These are phyloP conservation scores for Criorhina ranunculi DNA, from an alignment of 2,888 invertebrate species.

Conservation along the genomic window DNA sequence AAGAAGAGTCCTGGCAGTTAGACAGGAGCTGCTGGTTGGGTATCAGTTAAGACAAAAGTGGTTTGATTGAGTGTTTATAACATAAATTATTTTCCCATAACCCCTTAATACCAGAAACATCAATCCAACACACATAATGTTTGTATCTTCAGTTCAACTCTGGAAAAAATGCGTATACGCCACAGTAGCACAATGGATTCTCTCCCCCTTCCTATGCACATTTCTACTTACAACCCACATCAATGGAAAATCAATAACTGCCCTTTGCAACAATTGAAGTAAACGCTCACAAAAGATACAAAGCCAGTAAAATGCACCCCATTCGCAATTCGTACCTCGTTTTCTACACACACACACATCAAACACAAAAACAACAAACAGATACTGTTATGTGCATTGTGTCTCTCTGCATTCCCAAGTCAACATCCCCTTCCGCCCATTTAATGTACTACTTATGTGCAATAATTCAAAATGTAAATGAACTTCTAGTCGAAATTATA, in stretches of 20 bases:
- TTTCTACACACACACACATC: neutral
- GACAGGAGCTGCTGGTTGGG: no score
- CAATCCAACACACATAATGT: no score
- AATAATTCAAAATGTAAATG: slow-evolving; percentile 74
- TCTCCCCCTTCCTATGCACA: neutral
- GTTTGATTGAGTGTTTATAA: no score
- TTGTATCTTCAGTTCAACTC: no score
- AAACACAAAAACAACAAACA: slow-evolving; percentile 26
- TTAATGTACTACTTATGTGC: slow-evolving; percentile 56
- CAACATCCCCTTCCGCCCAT: slow-evolving; percentile 45
- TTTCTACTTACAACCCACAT: neutral
- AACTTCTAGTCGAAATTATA: slow-evolving; percentile 58
- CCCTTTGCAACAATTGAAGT: slow-evolving; percentile 10
- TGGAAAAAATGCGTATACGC: no score
- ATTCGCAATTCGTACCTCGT: slow-evolving; percentile 33
- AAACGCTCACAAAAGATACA: slow-evolving; percentile 38
- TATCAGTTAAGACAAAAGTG: no score
- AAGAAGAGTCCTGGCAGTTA: no score
- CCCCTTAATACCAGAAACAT: no score
- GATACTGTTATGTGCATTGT: slow-evolving; percentile 15
- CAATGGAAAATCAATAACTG: slow-evolving; percentile 50
- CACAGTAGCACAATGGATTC: no score
- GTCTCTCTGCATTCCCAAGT: slow-evolving; percentile 5
- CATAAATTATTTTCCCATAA: no score
- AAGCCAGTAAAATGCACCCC: slow-evolving; percentile 48